Conservation (phyloP, 1,140 invertebrate species). For the Brachionus rubens region DNA sequence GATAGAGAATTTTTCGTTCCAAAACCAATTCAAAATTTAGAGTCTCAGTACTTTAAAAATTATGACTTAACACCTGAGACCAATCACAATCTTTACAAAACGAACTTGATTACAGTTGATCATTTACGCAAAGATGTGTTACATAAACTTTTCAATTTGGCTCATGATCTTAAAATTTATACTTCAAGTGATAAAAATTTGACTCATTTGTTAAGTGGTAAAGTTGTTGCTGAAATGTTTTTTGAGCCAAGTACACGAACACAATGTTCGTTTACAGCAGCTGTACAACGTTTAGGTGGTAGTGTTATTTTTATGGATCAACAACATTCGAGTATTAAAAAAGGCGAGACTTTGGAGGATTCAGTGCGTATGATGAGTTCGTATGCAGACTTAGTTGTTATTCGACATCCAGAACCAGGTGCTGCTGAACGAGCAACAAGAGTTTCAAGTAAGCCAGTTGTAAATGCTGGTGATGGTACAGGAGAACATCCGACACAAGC, state of each 20-base stretch:
- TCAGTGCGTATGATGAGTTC: conserved; percentile 62
- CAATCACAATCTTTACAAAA: not conserved
- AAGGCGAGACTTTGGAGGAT: conserved; percentile 88
- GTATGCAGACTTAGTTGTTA: conserved; percentile 80
- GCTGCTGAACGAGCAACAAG: conserved; percentile 81
- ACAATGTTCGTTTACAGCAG: conserved; percentile 87
- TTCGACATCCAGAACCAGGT: conserved; percentile 87
- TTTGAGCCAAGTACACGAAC: conserved; percentile 96
- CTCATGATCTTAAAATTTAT: conserved; percentile 9
- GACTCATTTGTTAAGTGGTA: conserved; percentile 66
- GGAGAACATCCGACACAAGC: conserved; percentile 99
- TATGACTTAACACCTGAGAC: not conserved
- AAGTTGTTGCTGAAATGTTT: conserved; percentile 91
- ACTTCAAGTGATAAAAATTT: conserved; percentile 16
- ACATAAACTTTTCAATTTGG: conserved; percentile 41
- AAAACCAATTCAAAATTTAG: conserved; percentile 2
- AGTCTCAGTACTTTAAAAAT: conserved; percentile 25
- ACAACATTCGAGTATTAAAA: conserved; percentile 83
- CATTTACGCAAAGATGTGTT: conserved; percentile 22
- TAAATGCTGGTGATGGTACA: conserved; percentile 95
- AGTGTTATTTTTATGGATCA: conserved; percentile 83
- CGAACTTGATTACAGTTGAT: conserved; percentile 27
- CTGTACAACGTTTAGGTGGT: conserved; percentile 91
- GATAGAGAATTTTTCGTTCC: not conserved
- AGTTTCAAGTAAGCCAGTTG: conserved; percentile 78